Conservation (phyloP, 2,797 vertebrate species). For the Sebastes trivittatus region DNA sequence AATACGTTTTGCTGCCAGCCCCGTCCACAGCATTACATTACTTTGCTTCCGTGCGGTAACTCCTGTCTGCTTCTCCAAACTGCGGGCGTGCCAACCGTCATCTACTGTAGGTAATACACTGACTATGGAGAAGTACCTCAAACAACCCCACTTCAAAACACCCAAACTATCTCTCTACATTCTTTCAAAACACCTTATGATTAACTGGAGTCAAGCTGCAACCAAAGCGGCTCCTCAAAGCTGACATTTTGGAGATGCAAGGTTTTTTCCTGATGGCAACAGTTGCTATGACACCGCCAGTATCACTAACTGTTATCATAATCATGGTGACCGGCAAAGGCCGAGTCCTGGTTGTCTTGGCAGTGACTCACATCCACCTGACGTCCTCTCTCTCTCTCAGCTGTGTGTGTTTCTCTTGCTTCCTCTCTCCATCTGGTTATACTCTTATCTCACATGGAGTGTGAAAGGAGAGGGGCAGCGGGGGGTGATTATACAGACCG, state of each 20-base stretch:
- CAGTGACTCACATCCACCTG: constrained; percentile 53
- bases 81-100: too few relatives aligned
- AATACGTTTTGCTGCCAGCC: too few relatives aligned
- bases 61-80: too few relatives aligned
- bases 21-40: too few relatives aligned
- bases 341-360: constrained; percentile 42
- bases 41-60: too few relatives aligned
- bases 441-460: constrained; percentile 54
- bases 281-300: constrained; percentile 36
- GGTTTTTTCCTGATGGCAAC: constrained; percentile 42
- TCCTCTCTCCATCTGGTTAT: constrained; percentile 68
- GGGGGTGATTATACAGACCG: constrained; percentile 24
- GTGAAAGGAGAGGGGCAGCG: constrained; percentile 14
- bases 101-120: too few relatives aligned
- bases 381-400: constrained; percentile 37
- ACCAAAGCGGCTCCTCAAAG: background rate
- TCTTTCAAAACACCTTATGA: background rate
- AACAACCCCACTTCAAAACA: background rate
- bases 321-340: constrained; percentile 18
- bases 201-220: background rate
- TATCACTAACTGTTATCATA: constrained; percentile 50
- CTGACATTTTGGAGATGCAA: background rate
- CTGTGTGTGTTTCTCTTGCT: constrained; percentile 32
- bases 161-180: background rate
- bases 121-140: too few relatives aligned